phyloP scores from a whole-genome alignment of 1,140 invertebrate genomes.

The Venustaconcha ellipsiformis region DNA sequence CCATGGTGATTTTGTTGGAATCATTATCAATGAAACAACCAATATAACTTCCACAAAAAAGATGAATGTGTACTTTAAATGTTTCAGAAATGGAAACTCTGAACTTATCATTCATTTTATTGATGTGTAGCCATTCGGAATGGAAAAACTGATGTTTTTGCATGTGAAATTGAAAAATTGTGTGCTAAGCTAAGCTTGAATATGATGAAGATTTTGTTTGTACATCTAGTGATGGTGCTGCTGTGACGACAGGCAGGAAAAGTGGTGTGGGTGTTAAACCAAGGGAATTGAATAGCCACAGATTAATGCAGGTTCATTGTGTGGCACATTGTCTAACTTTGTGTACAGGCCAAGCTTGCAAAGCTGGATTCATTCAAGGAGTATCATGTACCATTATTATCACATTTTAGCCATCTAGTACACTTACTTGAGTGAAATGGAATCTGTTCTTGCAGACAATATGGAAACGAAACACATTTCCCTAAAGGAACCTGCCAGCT shows the following conservation, averaged over 20 bases:
- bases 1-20: constrained; percentile 8
- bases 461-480: constrained; percentile 14
- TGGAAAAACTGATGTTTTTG: constrained; percentile 17
- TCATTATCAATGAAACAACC: constrained; percentile 25
- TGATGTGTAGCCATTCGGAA: constrained; percentile 13
- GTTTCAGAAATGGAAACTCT: neutral
- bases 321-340: constrained; percentile 15
- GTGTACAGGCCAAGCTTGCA: constrained; percentile 14
- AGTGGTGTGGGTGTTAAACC: constrained; percentile 3
- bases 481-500: constrained; percentile 29
- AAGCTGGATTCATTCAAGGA: constrained; percentile 6
- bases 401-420: constrained; percentile 24
- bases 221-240: constrained; percentile 18
- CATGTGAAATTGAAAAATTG: neutral
- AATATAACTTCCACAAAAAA: constrained; percentile 17
- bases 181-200: neutral
- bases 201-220: constrained; percentile 5
- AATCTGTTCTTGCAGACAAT: neutral
- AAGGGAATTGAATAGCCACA: neutral
- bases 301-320: constrained; percentile 19
- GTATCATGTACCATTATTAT: constrained; percentile 15
- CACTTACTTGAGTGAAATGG: neutral
- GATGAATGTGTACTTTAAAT: constrained; percentile 22
- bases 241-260: constrained; percentile 3
- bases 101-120: constrained; percentile 14